A percentile compares a stretch with the other conserved stretches of the same genome.
Conservation (phyloP, 2,797 vertebrate species). For the Protosalanx chinensis region DNA sequence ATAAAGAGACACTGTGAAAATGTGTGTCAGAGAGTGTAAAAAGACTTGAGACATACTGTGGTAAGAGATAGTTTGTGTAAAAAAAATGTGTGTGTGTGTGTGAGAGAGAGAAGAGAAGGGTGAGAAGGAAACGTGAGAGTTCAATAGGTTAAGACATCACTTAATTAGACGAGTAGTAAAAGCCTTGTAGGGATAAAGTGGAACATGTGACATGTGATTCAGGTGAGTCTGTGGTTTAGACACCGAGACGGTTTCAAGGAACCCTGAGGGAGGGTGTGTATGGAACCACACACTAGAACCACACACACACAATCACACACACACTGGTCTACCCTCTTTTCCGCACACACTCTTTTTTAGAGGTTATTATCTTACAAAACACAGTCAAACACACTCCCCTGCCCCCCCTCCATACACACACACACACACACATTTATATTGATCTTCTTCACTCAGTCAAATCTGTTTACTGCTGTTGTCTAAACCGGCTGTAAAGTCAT, state of each 20-base stretch:
- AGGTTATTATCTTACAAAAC: slow-evolving; percentile 1
- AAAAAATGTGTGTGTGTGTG: not conserved
- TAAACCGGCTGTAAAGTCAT: slow-evolving; percentile 77
- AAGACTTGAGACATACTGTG: too few relatives aligned
- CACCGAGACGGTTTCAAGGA: slow-evolving; percentile 34
- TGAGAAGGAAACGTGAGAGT: not conserved
- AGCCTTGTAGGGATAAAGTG: slow-evolving; percentile 49
- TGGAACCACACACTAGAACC: too few relatives aligned
- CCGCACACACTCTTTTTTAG: not conserved
- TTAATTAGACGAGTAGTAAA: not conserved
- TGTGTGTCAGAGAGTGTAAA: too few relatives aligned
- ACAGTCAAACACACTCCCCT: slow-evolving; percentile 22
- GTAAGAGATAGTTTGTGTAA: too few relatives aligned
- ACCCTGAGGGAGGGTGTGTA: too few relatives aligned
- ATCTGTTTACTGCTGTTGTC: slow-evolving; percentile 81
- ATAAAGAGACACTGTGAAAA: too few relatives aligned
- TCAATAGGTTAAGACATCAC: not conserved
- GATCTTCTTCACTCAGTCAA: slow-evolving; percentile 67
- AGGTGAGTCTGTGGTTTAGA: not conserved
- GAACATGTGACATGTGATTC: slow-evolving; percentile 55
- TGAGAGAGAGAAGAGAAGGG: not conserved
- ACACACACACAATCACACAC: slow-evolving; percentile 18
- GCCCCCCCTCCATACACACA: slow-evolving; percentile 33
- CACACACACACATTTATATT: slow-evolving; percentile 60
- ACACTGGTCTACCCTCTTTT: not conserved